These are phyloP conservation scores for Pseudomyrmex flavicornis DNA, from an alignment of 1,140 invertebrate species.

Conservation along the genomic window DNA sequence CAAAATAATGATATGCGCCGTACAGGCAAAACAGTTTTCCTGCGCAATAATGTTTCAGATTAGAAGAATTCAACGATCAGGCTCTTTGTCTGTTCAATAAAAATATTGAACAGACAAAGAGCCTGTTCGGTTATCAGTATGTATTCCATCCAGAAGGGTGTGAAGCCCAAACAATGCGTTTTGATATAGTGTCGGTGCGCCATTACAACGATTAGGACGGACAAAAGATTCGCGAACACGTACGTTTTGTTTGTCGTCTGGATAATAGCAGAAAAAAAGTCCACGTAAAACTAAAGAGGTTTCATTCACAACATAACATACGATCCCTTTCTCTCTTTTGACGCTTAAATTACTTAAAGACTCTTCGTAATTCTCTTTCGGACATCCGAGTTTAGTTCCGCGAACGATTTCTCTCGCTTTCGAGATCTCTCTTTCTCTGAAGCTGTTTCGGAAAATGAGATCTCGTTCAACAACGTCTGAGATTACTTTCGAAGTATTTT, in stretches of 20 bases:
- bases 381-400: conserved; percentile 19
- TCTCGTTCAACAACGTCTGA: not conserved
- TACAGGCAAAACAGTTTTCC: not conserved
- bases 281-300: not conserved
- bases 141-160: not conserved
- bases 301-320: conserved; percentile 23
- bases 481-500: conserved; percentile 15
- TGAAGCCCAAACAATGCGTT: conserved; percentile 3
- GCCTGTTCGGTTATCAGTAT: not conserved
- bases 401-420: conserved; percentile 10
- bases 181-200: not conserved
- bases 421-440: not conserved
- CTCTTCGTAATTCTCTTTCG: conserved; percentile 13
- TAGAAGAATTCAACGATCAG: too few relatives aligned
- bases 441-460: conserved; percentile 7
- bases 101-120: conserved; percentile 16
- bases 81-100: too few relatives aligned
- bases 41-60: not conserved
- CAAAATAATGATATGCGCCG: not conserved
- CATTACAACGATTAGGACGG: conserved; percentile 6
- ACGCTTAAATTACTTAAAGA: conserved; percentile 16
- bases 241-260: not conserved
- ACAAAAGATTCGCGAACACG: not conserved
- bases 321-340: not conserved
- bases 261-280: not conserved